These are phyloP conservation scores for Gonioctena quinquepunctata DNA, from an alignment of 1,140 invertebrate genomes.

Conservation along the genomic window DNA sequence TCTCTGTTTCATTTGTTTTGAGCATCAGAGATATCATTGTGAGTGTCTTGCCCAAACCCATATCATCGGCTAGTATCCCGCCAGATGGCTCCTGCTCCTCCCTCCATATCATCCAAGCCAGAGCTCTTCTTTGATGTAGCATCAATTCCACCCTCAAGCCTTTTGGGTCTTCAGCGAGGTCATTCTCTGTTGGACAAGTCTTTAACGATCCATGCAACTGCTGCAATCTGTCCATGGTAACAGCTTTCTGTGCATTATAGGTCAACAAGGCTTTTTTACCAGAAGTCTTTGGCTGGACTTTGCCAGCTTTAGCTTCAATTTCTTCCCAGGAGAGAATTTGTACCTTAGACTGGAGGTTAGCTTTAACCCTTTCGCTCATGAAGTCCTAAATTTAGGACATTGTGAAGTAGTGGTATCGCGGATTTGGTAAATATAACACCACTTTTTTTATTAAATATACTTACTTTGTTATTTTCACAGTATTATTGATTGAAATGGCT, in stretches of 20 bases:
- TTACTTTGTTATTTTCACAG: too few species aligned
- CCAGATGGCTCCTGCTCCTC: conserved; percentile 82
- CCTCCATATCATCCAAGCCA: conserved; percentile 88
- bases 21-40: conserved; percentile 86
- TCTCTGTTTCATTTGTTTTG: conserved; percentile 45
- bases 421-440: too few species aligned
- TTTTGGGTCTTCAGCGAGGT: conserved; percentile 64
- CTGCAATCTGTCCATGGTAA: conserved; percentile 73
- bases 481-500: too few species aligned
- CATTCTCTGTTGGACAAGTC: conserved; percentile 65
- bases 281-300: conserved; percentile 60
- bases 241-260: conserved; percentile 63
- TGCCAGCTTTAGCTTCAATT: conserved; percentile 57
- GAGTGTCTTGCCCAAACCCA: conserved; percentile 93
- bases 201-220: conserved; percentile 74
- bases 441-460: too few species aligned
- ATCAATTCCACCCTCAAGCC: conserved; percentile 73
- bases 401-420: too few species aligned
- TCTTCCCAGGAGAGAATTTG: conserved; percentile 58
- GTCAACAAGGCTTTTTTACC: conserved; percentile 65
- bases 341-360: conserved; percentile 3
- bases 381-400: too few species aligned
- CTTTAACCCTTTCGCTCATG: too few species aligned
- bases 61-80: conserved; percentile 90
- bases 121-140: conserved; percentile 84